Base-by-base conservation (phyloP, 92 coral and sea anemone species). In the Zoanthus sansibaricus region DNA sequence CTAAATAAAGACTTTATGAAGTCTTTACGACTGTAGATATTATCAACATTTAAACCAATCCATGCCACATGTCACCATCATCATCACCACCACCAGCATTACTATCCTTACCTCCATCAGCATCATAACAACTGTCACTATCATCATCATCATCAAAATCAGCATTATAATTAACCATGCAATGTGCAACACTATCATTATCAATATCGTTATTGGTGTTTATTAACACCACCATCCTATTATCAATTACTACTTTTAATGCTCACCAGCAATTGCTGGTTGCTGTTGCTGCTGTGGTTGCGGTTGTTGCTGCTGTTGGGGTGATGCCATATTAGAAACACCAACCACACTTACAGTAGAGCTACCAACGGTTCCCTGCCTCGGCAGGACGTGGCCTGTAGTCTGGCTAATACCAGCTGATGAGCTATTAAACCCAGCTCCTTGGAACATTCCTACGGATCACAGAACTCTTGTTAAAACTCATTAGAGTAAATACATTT, bases 281-380 rank as follows among this genome's bases (percentile, higher is more conserved):
- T 77, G 88, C 45, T 74, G 91, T 61, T 87, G 93, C 64, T 66
- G 72, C 33, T 52, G 87, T 48, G 49, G 72, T 37, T 52, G 87
- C 54, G 49, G 74, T 18, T 80, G 85, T 42, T 47, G 61, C 25
- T 71, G 91, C 21, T 89, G 91, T 21, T 88, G 96, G 31, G 86
- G 33, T 48, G 88, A 64, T 14, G 72, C 77, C 70, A 88, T 87
- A 75, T 80, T 86, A 9, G 84, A 73, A 59, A 82, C 73, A 46
- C 80, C 85, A 31, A 46, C 76, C 89, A 91, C 68, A 79, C 83
- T 87, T 82, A 91, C 89, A 46, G 82, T 86, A 1, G 86, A 87
- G 20, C 88, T 76, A 32, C 91, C 91, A 62, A 91, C 75, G n/a
- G 89, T 82, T 86, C 93, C 89, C 86, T 93, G 95, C 78, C 95